Base-by-base conservation (phyloP, 2,797 vertebrate species). In the Ciconia nigra region DNA sequence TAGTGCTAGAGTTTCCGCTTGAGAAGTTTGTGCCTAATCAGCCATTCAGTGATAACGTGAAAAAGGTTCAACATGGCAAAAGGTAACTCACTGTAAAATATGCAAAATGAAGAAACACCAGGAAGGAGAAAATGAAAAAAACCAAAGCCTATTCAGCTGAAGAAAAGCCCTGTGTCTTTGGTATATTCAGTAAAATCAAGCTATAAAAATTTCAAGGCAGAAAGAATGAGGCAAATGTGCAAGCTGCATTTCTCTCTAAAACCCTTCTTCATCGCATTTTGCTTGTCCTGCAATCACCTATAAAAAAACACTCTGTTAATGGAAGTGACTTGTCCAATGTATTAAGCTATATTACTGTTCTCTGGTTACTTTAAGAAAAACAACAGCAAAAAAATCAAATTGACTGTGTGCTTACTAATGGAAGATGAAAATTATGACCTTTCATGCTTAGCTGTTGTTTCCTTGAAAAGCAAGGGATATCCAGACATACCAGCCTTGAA, bases 141-240 rank as follows among this genome's bases (percentile, higher is more conserved):
- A 1, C 2, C 33, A 44, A 73, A 73, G 29, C 5, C 10, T 51
- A 11, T 52, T 88, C 66, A 88, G 31, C 10, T 66, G 52, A 63
- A 87, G 26, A 87, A 63, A 58, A 80, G 37, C 19, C 13, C 15
- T 0, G 0, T 49, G 25, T 69, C 16, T 90, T 74, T 0, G 0
- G 11, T 35, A 31, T 57, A 42, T 44, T 65, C 42, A 41, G 5
- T 39, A 90, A 86, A 74, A 70, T 6, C 15, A 69, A 79, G 8
- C 5, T 31, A 46, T 19, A 66, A 65, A 42, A 81, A 35, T 22
- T 72, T 62, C 49, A 84, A 19, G 22, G 8, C 39, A 77, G 35
- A 96, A 91, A 81, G n/a, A 29, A 37, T 10, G 3, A 65, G n/a
- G 19, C 9, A 65, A 93, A 70, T 3, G 5, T 24, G 11, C n/a